phyloP scores from a whole-genome alignment of 2,888 invertebrate genomes.

The Scrobipalpa atriplicella region DNA sequence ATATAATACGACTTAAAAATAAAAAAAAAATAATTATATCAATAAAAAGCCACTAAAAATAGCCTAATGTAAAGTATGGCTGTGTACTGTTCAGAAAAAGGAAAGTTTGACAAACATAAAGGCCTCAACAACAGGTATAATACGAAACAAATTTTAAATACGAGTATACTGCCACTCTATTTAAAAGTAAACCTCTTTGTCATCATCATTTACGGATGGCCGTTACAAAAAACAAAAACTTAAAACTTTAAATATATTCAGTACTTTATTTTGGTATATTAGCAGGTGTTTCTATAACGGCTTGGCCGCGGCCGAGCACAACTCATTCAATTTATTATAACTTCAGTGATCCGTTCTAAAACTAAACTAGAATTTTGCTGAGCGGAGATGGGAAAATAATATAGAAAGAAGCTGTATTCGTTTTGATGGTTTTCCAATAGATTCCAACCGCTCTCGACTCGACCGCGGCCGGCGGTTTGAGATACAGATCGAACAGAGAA shows the following conservation, averaged over 20 bases:
- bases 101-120: no score
- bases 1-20: neutral
- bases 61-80: no score
- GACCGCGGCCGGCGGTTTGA: neutral
- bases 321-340: slow-evolving; percentile 11
- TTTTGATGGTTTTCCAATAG: slow-evolving; percentile 21
- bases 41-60: no score
- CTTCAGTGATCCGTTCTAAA: slow-evolving; percentile 1
- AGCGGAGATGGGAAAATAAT: slow-evolving; percentile 16
- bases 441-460: slow-evolving; percentile 1
- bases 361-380: slow-evolving; percentile 9
- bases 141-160: no score
- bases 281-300: neutral
- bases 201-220: no score
- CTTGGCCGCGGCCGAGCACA: neutral
- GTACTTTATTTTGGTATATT: neutral
- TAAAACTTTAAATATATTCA: no score
- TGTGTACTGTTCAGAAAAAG: no score
- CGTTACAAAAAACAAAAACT: no score
- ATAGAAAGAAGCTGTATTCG: slow-evolving; percentile 17
- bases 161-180: no score
- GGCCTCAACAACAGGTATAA: no score
- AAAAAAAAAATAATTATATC: neutral
- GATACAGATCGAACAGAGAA: slow-evolving; percentile 8
- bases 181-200: no score